Base-by-base conservation (phyloP, 2,888 invertebrate genomes). In the Drosophila borborema region DNA sequence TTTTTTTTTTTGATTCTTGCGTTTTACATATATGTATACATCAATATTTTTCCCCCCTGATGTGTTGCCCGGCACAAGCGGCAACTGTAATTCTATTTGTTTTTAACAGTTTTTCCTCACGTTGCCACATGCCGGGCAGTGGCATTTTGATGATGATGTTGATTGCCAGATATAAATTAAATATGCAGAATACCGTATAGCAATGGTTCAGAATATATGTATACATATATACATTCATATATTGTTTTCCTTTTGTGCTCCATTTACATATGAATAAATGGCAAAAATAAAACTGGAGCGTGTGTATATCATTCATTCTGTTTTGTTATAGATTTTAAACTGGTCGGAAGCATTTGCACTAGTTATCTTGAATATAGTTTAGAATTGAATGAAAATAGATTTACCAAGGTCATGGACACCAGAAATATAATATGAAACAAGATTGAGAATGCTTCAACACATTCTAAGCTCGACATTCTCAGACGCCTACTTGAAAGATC, bases 261-360 rank as follows among this genome's bases (percentile, higher is more conserved):
- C 77, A 80, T 86, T 89, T 89, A 85, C 86, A 82, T 82, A 90
- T 86, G 85, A 89, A 89, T 85, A 89, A 86, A 84, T 79, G 84
- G 83, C 65, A 68, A 72, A 66, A 66, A 70, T 55, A 68, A 89
- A 76, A 61, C 68, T 56, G 73, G 66, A 70, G 78, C 68, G 71
- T 71, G 66, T 64, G 34, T 70, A 41, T 23, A 53, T 54, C 8
- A 12, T n/a, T 54, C 8, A 12, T n/a, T 28, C 6, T 31, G 20
- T 64, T 75, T 75, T 68, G 63, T 18, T 36, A 28, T 38, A 58
- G 45, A 34, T 23, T 46, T 46, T 54, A 70, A 80, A 66, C 76
- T 70, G 75, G 75, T 74, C 58, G 53, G 18, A 69, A 53, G 45
- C n/a, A 49, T 55, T 63, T 54, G 54, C 31, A 78, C 48, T 54